These are phyloP conservation scores for Eudyptes chrysolophus DNA, from an alignment of 2,113 vertebrate species.

Conservation along the genomic window DNA sequence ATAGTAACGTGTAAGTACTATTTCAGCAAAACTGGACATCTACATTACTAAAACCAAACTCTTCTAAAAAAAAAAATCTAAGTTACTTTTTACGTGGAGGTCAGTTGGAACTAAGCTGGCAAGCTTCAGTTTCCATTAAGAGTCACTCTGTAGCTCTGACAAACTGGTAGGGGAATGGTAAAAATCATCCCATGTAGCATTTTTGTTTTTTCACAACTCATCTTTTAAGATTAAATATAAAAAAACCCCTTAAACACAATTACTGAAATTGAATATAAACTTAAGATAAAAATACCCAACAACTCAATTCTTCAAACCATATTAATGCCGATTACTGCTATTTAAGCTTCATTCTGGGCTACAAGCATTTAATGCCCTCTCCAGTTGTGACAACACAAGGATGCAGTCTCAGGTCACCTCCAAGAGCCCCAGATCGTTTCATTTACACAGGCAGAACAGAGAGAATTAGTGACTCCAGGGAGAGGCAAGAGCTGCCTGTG, in stretches of 20 bases:
- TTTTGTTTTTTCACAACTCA: background rate
- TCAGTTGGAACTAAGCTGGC: background rate
- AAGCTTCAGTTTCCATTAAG: background rate
- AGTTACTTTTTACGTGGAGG: rapidly evolving
- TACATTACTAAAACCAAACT: background rate
- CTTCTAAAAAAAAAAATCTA: background rate
- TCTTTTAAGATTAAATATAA: background rate
- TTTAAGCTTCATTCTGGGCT: background rate
- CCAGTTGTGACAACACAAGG: background rate
- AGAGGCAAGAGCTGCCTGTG: background rate
- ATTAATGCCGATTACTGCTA: background rate
- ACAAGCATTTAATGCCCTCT: background rate
- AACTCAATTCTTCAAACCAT: background rate
- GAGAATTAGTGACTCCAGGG: background rate
- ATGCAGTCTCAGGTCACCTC: background rate
- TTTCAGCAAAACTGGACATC: background rate
- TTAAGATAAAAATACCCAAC: background rate
- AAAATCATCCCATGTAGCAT: background rate
- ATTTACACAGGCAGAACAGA: background rate
- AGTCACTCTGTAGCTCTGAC: background rate
- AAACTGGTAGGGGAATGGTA: background rate
- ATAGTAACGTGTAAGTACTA: background rate
- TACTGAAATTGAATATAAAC: background rate
- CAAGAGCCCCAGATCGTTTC: background rate
- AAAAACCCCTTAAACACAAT: background rate